phyloP scores from a whole-genome alignment of 2,888 invertebrate species.

The Mesorhabditis sp. region DNA sequence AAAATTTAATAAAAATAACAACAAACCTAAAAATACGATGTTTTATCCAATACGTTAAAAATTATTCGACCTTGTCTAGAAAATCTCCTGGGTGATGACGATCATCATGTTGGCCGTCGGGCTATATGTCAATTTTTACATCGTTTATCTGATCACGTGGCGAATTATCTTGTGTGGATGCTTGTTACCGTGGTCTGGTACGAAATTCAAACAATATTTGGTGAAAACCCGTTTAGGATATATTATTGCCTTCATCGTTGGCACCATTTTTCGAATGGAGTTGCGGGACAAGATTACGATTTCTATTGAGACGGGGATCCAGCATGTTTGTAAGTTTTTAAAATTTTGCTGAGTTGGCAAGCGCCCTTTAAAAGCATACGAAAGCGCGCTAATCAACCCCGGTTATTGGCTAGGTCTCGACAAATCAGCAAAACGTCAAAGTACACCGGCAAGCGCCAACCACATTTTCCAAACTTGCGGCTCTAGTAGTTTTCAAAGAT shows the following conservation, averaged over 20 bases:
- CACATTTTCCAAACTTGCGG: too few species aligned
- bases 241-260: constrained; percentile 13
- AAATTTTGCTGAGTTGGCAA: background rate
- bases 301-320: constrained; percentile 34
- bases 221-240: background rate
- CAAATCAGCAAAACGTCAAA: too few species aligned
- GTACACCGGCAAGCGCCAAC: too few species aligned
- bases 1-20: background rate
- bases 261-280: constrained; percentile 13
- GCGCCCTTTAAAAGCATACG: background rate
- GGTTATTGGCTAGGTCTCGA: too few species aligned
- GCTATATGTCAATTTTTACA: constrained; percentile 20
- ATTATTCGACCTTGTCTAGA: too few species aligned
- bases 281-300: constrained; percentile 22
- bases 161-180: constrained; percentile 17
- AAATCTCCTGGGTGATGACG: constrained; percentile 55
- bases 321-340: constrained; percentile 21
- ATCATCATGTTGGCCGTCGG: constrained; percentile 18
- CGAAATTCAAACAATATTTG: background rate
- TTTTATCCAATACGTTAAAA: too few species aligned
- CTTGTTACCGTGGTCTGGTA: constrained; percentile 26
- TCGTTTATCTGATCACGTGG: constrained; percentile 23
- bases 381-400: background rate
- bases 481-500: too few species aligned
- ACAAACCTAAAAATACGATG: too few species aligned